Evolutionary conservation across 2,888 invertebrate species (phyloP).

Genomic region (Charanyca ferruginea): DNA sequence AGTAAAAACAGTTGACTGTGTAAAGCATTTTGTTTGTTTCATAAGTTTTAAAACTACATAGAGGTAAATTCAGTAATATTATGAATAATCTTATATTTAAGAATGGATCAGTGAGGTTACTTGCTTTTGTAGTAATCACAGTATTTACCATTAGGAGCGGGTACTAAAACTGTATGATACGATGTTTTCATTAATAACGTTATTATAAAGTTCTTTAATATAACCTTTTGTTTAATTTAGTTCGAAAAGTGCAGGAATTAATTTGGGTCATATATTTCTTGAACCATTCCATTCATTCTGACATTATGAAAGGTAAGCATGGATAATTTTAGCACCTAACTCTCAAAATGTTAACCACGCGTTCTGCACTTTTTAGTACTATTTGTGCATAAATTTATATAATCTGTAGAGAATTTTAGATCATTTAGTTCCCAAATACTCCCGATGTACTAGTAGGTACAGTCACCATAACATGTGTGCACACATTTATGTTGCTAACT

Average conservation of each 20-base stretch:
- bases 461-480: constrained; percentile 35
- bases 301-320: background rate
- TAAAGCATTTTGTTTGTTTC: constrained; percentile 47
- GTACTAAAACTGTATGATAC: constrained; percentile 12
- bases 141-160: constrained; percentile 25
- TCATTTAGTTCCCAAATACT: constrained; percentile 31
- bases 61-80: constrained; percentile 36
- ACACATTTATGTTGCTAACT: constrained; percentile 47
- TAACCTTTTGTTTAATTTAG: background rate
- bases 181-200: constrained; percentile 31
- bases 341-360: background rate
- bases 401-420: constrained; percentile 31
- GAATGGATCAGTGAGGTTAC: constrained; percentile 14
- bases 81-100: constrained; percentile 46
- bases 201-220: background rate
- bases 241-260: constrained; percentile 15
- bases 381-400: constrained; percentile 21
- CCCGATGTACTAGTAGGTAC: constrained; percentile 15
- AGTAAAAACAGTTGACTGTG: constrained; percentile 34
- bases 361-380: constrained; percentile 9
- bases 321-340: background rate
- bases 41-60: constrained; percentile 26
- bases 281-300: background rate
- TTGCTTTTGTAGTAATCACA: constrained; percentile 30
- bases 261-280: background rate